Percentiles rank a stretch among this genome's conserved stretches.
Evolutionary conservation across 2,888 invertebrate genomes (phyloP).

Genomic region (Lasioglossum morio): DNA sequence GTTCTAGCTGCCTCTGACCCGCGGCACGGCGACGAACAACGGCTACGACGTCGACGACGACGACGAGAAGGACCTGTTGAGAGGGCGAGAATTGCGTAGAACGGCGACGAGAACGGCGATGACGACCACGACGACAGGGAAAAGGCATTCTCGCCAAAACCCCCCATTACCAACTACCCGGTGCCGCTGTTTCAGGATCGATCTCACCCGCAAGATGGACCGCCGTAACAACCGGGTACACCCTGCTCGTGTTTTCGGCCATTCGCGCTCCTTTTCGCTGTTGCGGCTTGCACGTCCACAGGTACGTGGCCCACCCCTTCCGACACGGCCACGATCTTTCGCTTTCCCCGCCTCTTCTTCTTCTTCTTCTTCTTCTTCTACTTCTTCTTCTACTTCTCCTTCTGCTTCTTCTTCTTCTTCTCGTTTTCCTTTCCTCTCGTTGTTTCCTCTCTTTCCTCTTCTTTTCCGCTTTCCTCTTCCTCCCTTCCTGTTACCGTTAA

Average conservation of each 20-base stretch:
- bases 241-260: constrained; percentile 77
- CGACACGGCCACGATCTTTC: neutral
- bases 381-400: too few species aligned
- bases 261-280: constrained; percentile 75
- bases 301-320: constrained; percentile 47
- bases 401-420: neutral
- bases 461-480: neutral
- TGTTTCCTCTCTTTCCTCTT: neutral
- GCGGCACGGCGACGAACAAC: constrained; percentile 39
- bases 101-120: constrained; percentile 74
- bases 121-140: constrained; percentile 81
- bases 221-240: constrained; percentile 73
- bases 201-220: constrained; percentile 75
- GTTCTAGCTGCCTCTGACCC: constrained; percentile 24
- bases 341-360: neutral
- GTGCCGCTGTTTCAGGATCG: constrained; percentile 75
- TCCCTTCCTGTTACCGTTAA: neutral
- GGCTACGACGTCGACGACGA: constrained; percentile 48
- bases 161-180: constrained; percentile 83
- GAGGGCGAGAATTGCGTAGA: constrained; percentile 53
- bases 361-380: neutral
- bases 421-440: neutral
- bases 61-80: constrained; percentile 74
- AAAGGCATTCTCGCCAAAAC: constrained; percentile 84
- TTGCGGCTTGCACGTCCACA: constrained; percentile 53